Evolutionary conservation across 2,113 vertebrate species (phyloP).

Genomic region (Grallaria varia): DNA sequence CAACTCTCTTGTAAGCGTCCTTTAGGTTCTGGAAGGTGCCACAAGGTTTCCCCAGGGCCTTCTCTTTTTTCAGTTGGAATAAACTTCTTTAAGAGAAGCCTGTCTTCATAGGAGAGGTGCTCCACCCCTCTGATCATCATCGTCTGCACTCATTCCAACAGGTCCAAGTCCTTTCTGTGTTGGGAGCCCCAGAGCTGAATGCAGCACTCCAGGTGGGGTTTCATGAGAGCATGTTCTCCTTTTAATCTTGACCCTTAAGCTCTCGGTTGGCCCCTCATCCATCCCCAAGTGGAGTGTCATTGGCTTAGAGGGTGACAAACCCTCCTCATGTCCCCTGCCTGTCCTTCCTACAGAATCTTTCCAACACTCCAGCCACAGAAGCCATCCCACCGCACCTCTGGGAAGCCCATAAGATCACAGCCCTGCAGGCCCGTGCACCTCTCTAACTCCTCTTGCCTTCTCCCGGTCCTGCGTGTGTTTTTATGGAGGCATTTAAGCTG

Average conservation of each 20-base stretch:
- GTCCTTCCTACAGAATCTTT: not conserved
- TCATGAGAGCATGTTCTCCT: not conserved
- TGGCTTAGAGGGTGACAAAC: not conserved
- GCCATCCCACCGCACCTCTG: not conserved
- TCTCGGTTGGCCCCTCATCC: rapidly evolving
- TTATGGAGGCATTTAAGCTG: not conserved
- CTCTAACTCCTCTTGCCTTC: not conserved
- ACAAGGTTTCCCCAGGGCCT: not conserved
- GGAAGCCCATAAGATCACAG: not conserved
- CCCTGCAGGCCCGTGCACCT: not conserved
- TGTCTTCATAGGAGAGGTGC: not conserved
- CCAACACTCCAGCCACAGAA: rapidly evolving
- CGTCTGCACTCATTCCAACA: not conserved
- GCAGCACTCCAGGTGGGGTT: not conserved
- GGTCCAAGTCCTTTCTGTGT: rapidly evolving
- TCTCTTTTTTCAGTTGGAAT: not conserved
- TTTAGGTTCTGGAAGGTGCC: not conserved
- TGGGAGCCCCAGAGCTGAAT: not conserved
- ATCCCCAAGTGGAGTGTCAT: not conserved
- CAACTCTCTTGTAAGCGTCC: not conserved
- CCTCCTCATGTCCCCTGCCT: rapidly evolving
- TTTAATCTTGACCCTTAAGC: not conserved
- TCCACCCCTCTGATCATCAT: not conserved
- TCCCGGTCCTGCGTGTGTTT: not conserved
- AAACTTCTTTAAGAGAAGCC: not conserved